Base-by-base conservation (phyloP, 2,888 invertebrate genomes). In the Hyles lineata region DNA sequence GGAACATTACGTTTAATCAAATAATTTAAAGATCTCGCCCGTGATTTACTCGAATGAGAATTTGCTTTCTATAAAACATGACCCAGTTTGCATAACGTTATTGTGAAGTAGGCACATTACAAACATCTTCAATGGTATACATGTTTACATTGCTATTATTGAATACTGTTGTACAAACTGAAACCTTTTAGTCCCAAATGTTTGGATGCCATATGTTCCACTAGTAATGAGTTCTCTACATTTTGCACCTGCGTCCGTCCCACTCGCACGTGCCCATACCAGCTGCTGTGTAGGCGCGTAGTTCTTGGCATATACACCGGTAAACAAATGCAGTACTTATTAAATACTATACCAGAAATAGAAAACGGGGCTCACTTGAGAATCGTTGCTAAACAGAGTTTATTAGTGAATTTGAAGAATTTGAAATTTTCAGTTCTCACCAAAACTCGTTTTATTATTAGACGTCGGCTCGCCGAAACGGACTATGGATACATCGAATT, bases 241-340 rank as follows among this genome's bases (percentile, higher is more conserved):
- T 81, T 83, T 87, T 82, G 87, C 94, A 93, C 92, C 94, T 94
- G 94, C 93, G 87, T 92, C 92, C 93, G 91, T 93, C 90, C 87
- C 84, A 83, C 89, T 85, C 92, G 92, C 93, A 89, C 93, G 93
- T 90, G 93, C 92, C 85, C 78, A 74, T 78, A 84, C 88, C 82
- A 80, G 83, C 61, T 70, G 25, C 50, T 62, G 23, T 50, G 50
- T 43, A 67, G 43, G 67, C 50, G 43, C 67, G 43, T 50, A 29
- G 3, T 23, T 23, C 23, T 67, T 67, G 43, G 67, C 23, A 67
- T 29, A 15, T 63, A 35, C 35, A 23, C 43, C 11, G 32, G 32
- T 67, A 67, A 43, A 67, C 67, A 67, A 63, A 43, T 32, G 17
- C 50, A 21, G 25, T 23, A 67, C 50, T 50, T 50, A 50, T 50